These are phyloP conservation scores for Periphyllus acericola DNA, from an alignment of 2,888 invertebrate genomes.

Conservation along the genomic window DNA sequence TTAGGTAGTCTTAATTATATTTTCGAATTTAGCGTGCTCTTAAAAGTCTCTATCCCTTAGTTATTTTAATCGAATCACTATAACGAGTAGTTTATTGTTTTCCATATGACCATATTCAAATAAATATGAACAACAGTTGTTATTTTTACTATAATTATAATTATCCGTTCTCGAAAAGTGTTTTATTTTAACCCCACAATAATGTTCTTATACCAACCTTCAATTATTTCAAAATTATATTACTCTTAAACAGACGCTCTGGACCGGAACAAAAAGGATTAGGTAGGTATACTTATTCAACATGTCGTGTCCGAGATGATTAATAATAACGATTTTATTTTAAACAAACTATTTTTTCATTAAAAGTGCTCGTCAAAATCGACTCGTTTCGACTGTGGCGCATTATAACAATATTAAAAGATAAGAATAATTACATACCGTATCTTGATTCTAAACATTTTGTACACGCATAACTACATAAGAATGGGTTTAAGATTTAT, in stretches of 20 bases:
- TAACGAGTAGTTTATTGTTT: background rate
- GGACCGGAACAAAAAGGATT: conserved; percentile 47
- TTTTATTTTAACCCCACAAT: background rate
- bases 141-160: conserved; percentile 11
- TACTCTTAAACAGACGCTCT: conserved; percentile 3
- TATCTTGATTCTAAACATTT: conserved; percentile 48
- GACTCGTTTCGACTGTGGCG: conserved; percentile 2
- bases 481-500: conserved; percentile 16
- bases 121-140: background rate
- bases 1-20: too few relatives aligned
- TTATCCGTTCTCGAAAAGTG: conserved; percentile 12
- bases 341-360: conserved; percentile 18
- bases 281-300: background rate
- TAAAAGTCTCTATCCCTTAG: background rate
- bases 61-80: background rate
- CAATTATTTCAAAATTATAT: conserved; percentile 26
- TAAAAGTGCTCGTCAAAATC: conserved; percentile 48
- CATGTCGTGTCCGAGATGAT: conserved; percentile 43
- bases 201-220: background rate
- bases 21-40: too few relatives aligned
- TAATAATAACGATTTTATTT: conserved; percentile 41
- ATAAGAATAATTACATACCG: conserved; percentile 50
- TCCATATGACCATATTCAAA: background rate
- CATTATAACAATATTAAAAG: conserved; percentile 32
- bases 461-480: conserved; percentile 10